Base-by-base conservation (phyloP, 2,113 vertebrate genomes). In the Microcebus ravelobensis region DNA sequence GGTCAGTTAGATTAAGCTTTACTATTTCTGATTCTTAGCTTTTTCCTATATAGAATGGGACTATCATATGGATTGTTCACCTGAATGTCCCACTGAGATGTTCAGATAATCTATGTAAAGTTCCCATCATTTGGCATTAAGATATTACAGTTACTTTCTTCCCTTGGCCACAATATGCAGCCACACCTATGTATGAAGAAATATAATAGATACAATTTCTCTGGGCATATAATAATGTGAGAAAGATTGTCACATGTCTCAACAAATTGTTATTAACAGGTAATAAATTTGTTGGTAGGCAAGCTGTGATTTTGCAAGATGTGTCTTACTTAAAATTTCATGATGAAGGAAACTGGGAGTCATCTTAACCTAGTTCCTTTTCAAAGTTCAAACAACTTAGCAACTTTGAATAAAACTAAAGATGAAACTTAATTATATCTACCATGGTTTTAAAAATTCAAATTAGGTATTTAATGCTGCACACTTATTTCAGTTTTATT, bases 291-390 rank as follows among this genome's bases (percentile, higher is more conserved):
- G 15, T 67, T 92, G 74, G 14, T 25, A 59, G 17, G 18, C 79
- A 74, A 95, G 70, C 42, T 83, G 42, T 61, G 87, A 48, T 36
- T 96, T 94, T 55, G 8, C 6, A 87, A 31, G 70, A 36, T 85
- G 20, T 31, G 5, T 71, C 63, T 92, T 52, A 48, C 48, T 6
- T 77, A 67, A 93, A 87, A 90, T 45, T 90, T 86, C 85, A 50
- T 34, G 18, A 80, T 36, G 55, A 79, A 82, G 55, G 25, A 23
- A 23, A 65, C 9, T 9, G 39, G 25, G 34, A 70, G 11, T 50
- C 45, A 80, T 68, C 34, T 81, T 42, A 31, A 27, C 1, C 34
- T 67, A 70, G 17, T 82, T 83, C 12, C 48, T 71, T 84, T 77
- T 77, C 48, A 45, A 29, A 76, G 29, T 90, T 84, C 11, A 57